Conservation (phyloP, 2,888 invertebrate genomes). For the Phortica magna region DNA sequence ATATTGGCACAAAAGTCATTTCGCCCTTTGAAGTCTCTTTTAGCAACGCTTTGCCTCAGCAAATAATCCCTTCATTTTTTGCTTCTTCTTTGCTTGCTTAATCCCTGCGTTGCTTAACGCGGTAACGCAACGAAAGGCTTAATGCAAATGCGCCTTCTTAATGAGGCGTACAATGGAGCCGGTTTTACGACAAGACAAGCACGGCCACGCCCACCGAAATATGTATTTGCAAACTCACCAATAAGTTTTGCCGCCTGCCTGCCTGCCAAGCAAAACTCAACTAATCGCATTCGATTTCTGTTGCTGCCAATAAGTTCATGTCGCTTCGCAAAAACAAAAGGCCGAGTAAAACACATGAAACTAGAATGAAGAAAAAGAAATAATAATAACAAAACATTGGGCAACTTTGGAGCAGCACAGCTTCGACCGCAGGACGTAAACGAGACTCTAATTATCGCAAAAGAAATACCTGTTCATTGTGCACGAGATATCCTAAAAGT, state of each 20-base stretch:
- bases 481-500: neutral
- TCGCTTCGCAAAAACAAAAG: neutral
- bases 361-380: no score
- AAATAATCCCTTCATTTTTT: conserved; percentile 3
- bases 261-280: neutral
- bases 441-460: conserved; percentile 22
- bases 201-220: neutral
- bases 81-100: neutral
- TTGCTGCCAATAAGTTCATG: neutral
- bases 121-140: no score
- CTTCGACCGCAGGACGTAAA: neutral
- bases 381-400: neutral
- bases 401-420: neutral
- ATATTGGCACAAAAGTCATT: conserved; percentile 42
- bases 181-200: no score
- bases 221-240: neutral
- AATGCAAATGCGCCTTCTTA: no score
- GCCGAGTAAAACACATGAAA: neutral
- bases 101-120: neutral
- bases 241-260: neutral
- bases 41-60: neutral
- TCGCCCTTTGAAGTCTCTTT: conserved; percentile 14
- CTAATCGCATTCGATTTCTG: neutral
- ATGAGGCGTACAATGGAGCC: no score
- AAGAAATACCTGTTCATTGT: conserved; percentile 15